Base-by-base conservation (phyloP, 2,888 invertebrate species). In the Graphium colonna region DNA sequence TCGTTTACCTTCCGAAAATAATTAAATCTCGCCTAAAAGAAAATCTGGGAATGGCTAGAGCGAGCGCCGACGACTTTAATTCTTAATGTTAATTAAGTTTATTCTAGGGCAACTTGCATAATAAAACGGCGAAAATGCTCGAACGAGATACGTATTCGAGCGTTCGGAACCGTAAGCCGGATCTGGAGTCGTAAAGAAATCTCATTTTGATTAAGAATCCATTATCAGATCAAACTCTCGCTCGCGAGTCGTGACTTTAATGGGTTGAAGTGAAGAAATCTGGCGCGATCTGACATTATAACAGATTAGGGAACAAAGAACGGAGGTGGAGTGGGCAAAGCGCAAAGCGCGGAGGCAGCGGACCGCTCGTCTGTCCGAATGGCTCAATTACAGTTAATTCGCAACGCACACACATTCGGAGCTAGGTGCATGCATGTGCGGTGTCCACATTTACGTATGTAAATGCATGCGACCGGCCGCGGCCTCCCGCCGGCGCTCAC, bases 331-430 rank as follows among this genome's bases (percentile, higher is more conserved):
- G 67, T 67, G 70, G 73, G 70, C 68, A 72, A 77, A 71, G 75
- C 74, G 67, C 62, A 65, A 71, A 77, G 75, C 74, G 67, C 62
- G 65, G 70, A 77, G 75, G 78, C 78, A 81, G 72, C 73, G 69
- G 73, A 80, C 79, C 81, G 71, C 72, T 74, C 65, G 75, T 75
- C 76, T 82, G 79, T 82, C 79, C 83, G 79, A 89, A 88, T 87
- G 82, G 84, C 87, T 89, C 89, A 88, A 88, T 89, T 86, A 87
- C 89, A 84, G 87, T 87, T 87, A 87, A 89, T 87, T 86, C 86
- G 82, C 78, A 83, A 74, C 79, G 79, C 82, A 88, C 88, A 88
- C 86, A 87, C 79, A 88, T 84, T 80, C 75, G 74, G 75, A 75
- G 76, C 70, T 72, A 75, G 75, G 74, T 75, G 80, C 79, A 81